A percentile compares a stretch with the other conserved stretches of the same genome.
These are phyloP conservation scores for Orchestia grillus DNA, from an alignment of 1,140 invertebrate genomes.

Conservation along the genomic window DNA sequence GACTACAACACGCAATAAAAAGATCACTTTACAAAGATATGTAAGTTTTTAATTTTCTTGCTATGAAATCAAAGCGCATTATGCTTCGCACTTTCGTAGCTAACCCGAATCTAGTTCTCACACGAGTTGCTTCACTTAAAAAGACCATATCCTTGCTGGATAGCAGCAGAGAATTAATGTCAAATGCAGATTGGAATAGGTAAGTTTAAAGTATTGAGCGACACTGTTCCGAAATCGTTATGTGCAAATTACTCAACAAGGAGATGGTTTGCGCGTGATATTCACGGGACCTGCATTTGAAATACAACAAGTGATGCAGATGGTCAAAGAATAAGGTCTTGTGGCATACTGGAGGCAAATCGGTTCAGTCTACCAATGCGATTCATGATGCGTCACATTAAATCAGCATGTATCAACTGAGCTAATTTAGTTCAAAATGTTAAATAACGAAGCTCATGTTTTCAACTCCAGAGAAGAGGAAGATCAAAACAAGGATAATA, in stretches of 20 bases:
- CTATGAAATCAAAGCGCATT: background rate
- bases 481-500: no score
- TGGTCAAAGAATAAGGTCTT: no score
- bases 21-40: background rate
- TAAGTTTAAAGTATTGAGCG: background rate
- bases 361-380: no score
- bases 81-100: background rate
- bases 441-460: no score
- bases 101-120: background rate
- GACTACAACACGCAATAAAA: background rate
- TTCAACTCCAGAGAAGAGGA: no score
- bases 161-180: background rate
- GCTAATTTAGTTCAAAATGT: no score
- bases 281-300: background rate
- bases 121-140: background rate
- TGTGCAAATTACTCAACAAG: background rate
- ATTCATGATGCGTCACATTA: no score
- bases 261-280: background rate
- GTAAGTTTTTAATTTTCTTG: background rate
- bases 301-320: background rate
- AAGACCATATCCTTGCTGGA: background rate
- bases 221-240: background rate
- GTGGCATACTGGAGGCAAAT: no score
- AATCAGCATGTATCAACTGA: no score
- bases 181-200: background rate